Conservation (phyloP, 1,140 invertebrate genomes). For the Nylanderia fulva region DNA sequence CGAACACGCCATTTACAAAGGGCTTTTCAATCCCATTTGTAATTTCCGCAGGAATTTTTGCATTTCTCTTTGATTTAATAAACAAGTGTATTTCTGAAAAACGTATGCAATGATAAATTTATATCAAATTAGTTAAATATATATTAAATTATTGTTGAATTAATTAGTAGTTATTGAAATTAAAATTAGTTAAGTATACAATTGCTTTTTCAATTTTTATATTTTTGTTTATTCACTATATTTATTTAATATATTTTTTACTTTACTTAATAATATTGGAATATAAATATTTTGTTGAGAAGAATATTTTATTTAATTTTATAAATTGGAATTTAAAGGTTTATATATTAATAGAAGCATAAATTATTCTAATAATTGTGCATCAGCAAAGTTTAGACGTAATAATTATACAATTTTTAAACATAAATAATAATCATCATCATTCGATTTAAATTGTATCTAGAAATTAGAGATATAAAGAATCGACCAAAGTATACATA, state of each 20-base stretch:
- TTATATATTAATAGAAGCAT: too few relatives aligned
- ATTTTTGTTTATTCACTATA: too few relatives aligned
- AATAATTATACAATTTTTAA: background rate
- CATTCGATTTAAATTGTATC: background rate
- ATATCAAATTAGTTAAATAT: too few relatives aligned
- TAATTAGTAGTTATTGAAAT: background rate
- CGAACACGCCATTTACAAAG: constrained; percentile 16
- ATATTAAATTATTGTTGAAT: constrained; percentile 13
- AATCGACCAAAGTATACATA: background rate
- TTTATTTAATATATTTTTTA: background rate
- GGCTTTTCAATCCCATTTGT: background rate
- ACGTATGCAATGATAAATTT: background rate
- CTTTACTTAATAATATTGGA: background rate
- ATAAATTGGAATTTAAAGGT: too few relatives aligned
- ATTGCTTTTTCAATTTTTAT: too few relatives aligned
- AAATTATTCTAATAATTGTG: background rate
- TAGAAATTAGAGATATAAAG: constrained; percentile 4
- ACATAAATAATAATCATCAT: background rate
- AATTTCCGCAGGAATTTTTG: background rate
- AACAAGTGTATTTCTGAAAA: background rate
- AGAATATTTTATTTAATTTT: background rate
- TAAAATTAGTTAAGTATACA: background rate
- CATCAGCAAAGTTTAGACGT: background rate
- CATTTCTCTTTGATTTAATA: background rate
- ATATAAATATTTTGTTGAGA: background rate